phyloP scores from a whole-genome alignment of 2,888 invertebrate species.

The Himalopsyche anomala region DNA sequence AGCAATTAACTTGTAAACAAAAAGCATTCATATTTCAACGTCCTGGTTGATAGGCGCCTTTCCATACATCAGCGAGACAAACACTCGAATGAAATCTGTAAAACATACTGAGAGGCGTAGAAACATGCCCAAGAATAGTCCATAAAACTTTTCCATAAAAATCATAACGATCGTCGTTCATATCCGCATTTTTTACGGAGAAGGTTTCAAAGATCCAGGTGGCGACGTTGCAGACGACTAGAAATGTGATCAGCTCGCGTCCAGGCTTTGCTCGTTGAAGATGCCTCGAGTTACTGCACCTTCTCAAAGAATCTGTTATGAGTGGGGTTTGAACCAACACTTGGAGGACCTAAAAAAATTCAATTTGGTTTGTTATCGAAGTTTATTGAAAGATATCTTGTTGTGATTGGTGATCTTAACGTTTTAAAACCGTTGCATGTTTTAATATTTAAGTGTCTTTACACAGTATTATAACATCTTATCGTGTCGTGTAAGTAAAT shows the following conservation, averaged over 20 bases:
- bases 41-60: conserved; percentile 82
- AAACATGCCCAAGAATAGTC: conserved; percentile 85
- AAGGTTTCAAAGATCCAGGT: conserved; percentile 88
- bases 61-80: conserved; percentile 88
- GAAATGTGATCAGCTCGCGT: conserved; percentile 85
- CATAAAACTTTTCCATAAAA: conserved; percentile 84
- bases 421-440: too few relatives aligned
- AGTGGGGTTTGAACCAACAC: conserved; percentile 85
- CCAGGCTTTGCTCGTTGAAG: conserved; percentile 84
- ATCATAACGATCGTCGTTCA: conserved; percentile 77
- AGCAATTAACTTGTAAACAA: too few relatives aligned
- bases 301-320: conserved; percentile 83
- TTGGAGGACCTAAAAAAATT: conserved; percentile 79
- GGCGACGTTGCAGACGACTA: conserved; percentile 85
- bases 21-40: neutral
- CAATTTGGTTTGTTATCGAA: neutral
- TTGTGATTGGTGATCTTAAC: neutral
- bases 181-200: conserved; percentile 76
- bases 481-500: too few relatives aligned
- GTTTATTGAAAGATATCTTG: neutral
- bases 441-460: too few relatives aligned
- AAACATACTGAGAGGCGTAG: conserved; percentile 85
- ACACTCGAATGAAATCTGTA: conserved; percentile 88
- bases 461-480: too few relatives aligned
- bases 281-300: conserved; percentile 82